A percentile compares a stretch with the other conserved stretches of the same genome.
phyloP scores from a whole-genome alignment of 1,140 invertebrate genomes.

The Melanaphis sacchari region DNA sequence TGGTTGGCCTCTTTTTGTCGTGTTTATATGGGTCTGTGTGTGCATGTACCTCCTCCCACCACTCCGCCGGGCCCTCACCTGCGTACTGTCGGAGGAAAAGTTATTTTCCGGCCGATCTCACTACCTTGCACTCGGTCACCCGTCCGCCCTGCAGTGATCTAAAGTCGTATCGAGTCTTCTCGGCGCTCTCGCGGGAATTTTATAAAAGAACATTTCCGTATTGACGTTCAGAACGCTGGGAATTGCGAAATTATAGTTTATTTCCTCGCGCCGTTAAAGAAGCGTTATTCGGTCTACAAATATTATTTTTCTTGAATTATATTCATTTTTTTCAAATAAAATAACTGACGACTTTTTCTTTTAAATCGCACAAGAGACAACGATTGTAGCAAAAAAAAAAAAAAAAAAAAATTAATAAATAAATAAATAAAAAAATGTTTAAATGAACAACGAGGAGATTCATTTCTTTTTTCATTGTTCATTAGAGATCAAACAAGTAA shows the following conservation, averaged over 20 bases:
- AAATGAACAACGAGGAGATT: not conserved
- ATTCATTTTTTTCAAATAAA: not conserved
- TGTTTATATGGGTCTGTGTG: not conserved
- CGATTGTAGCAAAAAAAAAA: not conserved
- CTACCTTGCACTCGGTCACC: not conserved
- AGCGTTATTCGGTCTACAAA: not conserved
- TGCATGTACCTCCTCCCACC: not conserved
- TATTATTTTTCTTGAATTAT: not conserved
- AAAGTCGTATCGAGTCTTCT: not conserved
- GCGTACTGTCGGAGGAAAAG: not conserved
- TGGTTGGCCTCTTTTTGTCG: constrained; percentile 44
- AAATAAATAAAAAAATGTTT: no score
- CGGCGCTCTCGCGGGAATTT: not conserved
- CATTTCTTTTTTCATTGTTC: not conserved
- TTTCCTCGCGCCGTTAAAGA: not conserved
- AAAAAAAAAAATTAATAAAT: no score
- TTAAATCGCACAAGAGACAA: not conserved
- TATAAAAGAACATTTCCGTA: not conserved
- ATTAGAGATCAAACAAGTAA: not conserved
- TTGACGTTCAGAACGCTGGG: not conserved
- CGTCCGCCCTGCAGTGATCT: not conserved
- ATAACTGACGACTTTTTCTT: not conserved
- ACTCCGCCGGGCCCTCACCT: not conserved
- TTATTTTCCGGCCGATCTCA: not conserved
- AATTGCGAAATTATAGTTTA: constrained; percentile 4